Base-by-base conservation (phyloP, 2,113 vertebrate genomes). In the Trochalopteron elliotii region DNA sequence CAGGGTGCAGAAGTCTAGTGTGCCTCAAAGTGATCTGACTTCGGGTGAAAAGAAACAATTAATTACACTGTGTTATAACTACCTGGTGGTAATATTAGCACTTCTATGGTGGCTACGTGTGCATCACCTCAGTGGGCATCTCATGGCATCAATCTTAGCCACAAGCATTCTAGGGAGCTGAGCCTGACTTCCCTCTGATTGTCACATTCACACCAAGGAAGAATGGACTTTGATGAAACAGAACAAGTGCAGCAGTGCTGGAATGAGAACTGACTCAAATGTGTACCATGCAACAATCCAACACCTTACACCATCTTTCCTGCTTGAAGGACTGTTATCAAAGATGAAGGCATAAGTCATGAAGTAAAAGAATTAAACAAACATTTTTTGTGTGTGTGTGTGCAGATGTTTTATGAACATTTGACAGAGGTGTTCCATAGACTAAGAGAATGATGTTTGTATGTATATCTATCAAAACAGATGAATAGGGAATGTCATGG, bases 61-160 rank as follows among this genome's bases (percentile, higher is more conserved):
- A 44, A 76, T 86, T 37, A 39, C n/a, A 11, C 7, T 24, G 50
- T 53, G 15, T 45, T 53, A 16, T 49, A 35, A 30, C 19, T n/a
- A 18, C 12, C 7, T n/a, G 13, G 10, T 33, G 27, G 23, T 53
- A 23, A 13, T 39, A 39, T 30, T 39, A 39, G 11, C 28, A 45
- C 59, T 64, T 76, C 44, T 39, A 0, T 53, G 4, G 55, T 33
- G 27, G 37, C 39, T 45, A 19, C 0, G 0, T 69, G 18, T 69
- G 39, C 12, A 20, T 45, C n/a, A 53, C 45, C 72, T 77, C 53
- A 53, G 39, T 69, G 33, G 60, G 45, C 72, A 52, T 28, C 33
- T 69, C 55, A 53, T n/a, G 39, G 39, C 39, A 61, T 39, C 55
- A 45, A 0, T 39, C 33, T 53, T 45, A 45, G 35, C 28, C 39